Evolutionary conservation across 2,888 invertebrate genomes (phyloP).

Genomic region (Arge pagana): DNA sequence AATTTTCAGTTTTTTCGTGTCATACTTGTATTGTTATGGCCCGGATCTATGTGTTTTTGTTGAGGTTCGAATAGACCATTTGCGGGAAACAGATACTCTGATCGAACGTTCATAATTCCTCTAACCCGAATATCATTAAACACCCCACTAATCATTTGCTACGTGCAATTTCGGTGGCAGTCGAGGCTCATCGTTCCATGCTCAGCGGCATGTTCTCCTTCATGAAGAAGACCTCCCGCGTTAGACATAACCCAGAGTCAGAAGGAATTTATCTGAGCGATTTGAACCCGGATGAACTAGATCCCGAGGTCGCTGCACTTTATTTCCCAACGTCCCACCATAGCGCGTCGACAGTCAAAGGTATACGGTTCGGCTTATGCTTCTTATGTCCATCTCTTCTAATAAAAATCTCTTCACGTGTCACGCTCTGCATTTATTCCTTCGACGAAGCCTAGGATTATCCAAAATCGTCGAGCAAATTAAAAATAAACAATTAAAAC

Average conservation of each 20-base stretch:
- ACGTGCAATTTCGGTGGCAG: slow-evolving; percentile 45
- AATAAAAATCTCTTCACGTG: too few species aligned
- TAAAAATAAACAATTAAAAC: slow-evolving; percentile 30
- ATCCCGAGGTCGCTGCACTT: slow-evolving; percentile 89
- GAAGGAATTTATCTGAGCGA: slow-evolving; percentile 93
- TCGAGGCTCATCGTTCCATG: slow-evolving; percentile 70
- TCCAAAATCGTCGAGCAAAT: slow-evolving; percentile 20
- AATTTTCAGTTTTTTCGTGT: too few species aligned
- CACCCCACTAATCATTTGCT: slow-evolving; percentile 42
- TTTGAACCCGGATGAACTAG: slow-evolving; percentile 83
- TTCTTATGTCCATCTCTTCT: too few species aligned
- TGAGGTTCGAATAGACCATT: too few species aligned
- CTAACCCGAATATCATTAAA: too few species aligned
- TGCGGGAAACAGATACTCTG: too few species aligned
- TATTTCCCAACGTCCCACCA: slow-evolving; percentile 75
- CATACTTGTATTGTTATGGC: too few species aligned
- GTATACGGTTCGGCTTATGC: slow-evolving; percentile 35
- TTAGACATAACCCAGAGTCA: slow-evolving; percentile 65
- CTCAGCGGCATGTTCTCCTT: slow-evolving; percentile 92
- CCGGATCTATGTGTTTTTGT: too few species aligned
- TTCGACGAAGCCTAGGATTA: too few species aligned
- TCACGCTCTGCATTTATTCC: too few species aligned
- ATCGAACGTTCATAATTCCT: too few species aligned
- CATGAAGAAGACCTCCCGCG: slow-evolving; percentile 75
- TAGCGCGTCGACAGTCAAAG: slow-evolving; percentile 48